A percentile compares a stretch with the other conserved stretches of the same genome.
Evolutionary conservation across 1,140 invertebrate species (phyloP).

Genomic region (Pentalonia nigronervosa): DNA sequence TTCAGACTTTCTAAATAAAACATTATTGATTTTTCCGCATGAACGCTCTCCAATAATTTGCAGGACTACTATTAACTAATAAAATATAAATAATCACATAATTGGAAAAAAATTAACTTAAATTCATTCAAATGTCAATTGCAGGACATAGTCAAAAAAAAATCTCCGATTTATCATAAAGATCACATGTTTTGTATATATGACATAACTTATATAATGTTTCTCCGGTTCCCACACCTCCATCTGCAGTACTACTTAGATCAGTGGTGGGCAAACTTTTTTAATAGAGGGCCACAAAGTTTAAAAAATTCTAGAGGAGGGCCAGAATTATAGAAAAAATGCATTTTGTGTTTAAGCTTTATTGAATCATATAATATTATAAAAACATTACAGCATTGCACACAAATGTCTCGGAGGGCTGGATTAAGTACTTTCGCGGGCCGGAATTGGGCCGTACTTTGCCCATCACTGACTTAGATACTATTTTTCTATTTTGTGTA

Average conservation of each 20-base stretch:
- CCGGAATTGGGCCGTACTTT: no score
- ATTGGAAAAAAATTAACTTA: neutral
- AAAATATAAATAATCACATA: neutral
- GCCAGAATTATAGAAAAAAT: no score
- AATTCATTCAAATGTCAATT: neutral
- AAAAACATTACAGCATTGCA: no score
- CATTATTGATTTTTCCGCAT: constrained; percentile 12
- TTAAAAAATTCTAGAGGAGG: no score
- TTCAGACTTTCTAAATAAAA: constrained; percentile 13
- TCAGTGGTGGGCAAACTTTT: no score
- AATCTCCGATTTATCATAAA: neutral
- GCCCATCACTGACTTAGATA: no score
- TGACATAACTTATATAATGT: neutral
- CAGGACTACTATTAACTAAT: neutral
- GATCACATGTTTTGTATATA: neutral
- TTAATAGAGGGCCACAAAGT: no score
- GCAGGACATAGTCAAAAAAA: neutral
- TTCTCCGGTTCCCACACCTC: neutral
- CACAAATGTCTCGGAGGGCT: no score
- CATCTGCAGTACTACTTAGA: neutral
- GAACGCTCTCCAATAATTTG: neutral
- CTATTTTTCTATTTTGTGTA: no score
- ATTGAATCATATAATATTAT: no score
- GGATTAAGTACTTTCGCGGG: no score
- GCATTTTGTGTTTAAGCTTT: no score